Evolutionary conservation across 2,888 invertebrate genomes (phyloP), one percentile per base, ranked within the genome.

Genomic region (Eupsilia transversa): DNA sequence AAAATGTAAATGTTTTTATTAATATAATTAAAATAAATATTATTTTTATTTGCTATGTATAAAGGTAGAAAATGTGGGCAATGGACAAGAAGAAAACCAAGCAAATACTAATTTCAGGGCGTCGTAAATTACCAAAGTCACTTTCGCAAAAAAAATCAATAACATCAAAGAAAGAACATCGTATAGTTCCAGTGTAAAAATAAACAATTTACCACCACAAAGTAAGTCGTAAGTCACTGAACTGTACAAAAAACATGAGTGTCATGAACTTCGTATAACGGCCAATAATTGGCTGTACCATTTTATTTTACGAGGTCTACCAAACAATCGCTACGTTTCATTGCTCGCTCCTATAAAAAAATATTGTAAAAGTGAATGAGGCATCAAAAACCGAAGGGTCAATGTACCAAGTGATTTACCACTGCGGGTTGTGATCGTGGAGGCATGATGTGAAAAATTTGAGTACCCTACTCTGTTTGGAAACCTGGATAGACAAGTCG

Each of bases 381-480:
- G 87, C 86, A 64, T 78, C 77, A 78, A 86, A 89, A 87, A 82
- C 79, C 73, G 66, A 41, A 69, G 87, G 90, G 90, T 91, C 89
- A 88, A 87, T 90, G 85, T 68, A 72, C 72, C 59, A 68, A 52
- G 49, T 83, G 86, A 86, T 80, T 84, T 83, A 85, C 84, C 83
- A 87, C 87, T 84, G 83, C 85, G 84, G 80, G 86, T 74, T 77
- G 84, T 88, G 87, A 88, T 88, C 88, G 86, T 76, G 79, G 63
- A 68, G 80, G 77, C 84, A 91, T 90, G 88, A 87, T 77, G 86
- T 81, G 88, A 89, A 91, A 92, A 92, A 92, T 89, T 86, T 80
- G 33, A 54, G 17, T 9, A 33, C 20, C 20, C 41, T 12, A 41
- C 20, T 20, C 27, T 20, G 3, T 27, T 20, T 27, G 6, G 3